Conservation (phyloP, 2,888 invertebrate species). For the Lissonota sp. region DNA sequence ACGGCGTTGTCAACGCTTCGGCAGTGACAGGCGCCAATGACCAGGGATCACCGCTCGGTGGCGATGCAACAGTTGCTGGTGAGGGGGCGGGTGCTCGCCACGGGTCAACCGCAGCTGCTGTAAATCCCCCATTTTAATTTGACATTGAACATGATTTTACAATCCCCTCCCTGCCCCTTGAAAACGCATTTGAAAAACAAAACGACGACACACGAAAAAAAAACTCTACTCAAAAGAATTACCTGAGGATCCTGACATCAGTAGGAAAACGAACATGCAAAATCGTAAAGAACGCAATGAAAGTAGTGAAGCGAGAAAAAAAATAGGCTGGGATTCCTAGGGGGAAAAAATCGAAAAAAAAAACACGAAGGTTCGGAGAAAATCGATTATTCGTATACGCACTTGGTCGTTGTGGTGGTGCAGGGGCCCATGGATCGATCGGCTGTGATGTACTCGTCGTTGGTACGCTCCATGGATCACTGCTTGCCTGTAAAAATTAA, state of each 20-base stretch:
- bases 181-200: constrained; percentile 4
- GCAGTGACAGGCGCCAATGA: constrained; percentile 81
- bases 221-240: constrained; percentile 30
- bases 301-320: constrained; percentile 27
- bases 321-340: constrained; percentile 7
- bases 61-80: constrained; percentile 72
- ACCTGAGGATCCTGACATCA: constrained; percentile 69
- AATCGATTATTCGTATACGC: constrained; percentile 58
- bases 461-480: constrained; percentile 88
- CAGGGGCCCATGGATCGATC: constrained; percentile 88
- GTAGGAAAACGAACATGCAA: constrained; percentile 57
- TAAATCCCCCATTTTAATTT: constrained; percentile 65
- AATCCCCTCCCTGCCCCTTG: neutral
- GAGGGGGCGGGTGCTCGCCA: constrained; percentile 76
- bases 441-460: constrained; percentile 82
- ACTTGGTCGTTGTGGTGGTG: constrained; percentile 82
- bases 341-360: constrained; percentile 18
- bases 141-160: constrained; percentile 38
- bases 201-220: neutral
- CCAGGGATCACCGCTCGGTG: constrained; percentile 85
- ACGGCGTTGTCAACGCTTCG: constrained; percentile 71
- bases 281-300: constrained; percentile 46
- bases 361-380: constrained; percentile 3
- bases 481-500: constrained; percentile 61
- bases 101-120: constrained; percentile 80